Base-by-base conservation (phyloP, 2,113 vertebrate species). In the Xiphias gladius region DNA sequence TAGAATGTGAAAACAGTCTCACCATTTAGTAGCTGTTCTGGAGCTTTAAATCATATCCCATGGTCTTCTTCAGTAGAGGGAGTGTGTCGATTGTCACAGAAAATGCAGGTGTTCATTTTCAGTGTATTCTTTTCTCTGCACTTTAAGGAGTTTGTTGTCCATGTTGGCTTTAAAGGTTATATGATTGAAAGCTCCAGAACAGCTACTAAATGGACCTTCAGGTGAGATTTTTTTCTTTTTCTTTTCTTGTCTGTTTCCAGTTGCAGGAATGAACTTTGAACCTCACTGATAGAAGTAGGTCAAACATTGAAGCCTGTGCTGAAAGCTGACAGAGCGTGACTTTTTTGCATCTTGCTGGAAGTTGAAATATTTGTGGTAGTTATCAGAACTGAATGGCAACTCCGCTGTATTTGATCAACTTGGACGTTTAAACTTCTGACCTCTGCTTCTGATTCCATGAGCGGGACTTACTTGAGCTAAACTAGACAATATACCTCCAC, bases 321-420 rank as follows among this genome's bases (percentile, higher is more conserved):
- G 35, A 1, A 17, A 6, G 61, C 28, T 52, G 39, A 43, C 37
- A 32, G 14, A 46, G 22, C 13, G 16, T 22, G 22, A 48, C 26
- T 24, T n/a, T 7, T 5, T 24, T 10, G 50, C 19, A 55, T 22
- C 8, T 41, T 17, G 11, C 12, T 30, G 16, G 4, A 32, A 32
- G 35, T 24, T 48, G 26, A 77, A 78, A 37, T 50, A 68, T 43
- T 64, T 63, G 58, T 54, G n/a, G 55, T 39, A 1, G 22, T 68
- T 32, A 48, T 32, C 24, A 67, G 20, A 48, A 11, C 11, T 54
- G 28, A 52, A 24, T n/a, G 20, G 13, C 11, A 6, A 16, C 10
- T 41, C 24, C 16, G n/a, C 0, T 12, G 5, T 28, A 11, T 46
- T 73, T 46, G 5, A 11, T 7, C 19, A 48, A 64, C 43, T 26